Conservation (phyloP, 2,888 invertebrate species). For the Synergus laeviventris region DNA sequence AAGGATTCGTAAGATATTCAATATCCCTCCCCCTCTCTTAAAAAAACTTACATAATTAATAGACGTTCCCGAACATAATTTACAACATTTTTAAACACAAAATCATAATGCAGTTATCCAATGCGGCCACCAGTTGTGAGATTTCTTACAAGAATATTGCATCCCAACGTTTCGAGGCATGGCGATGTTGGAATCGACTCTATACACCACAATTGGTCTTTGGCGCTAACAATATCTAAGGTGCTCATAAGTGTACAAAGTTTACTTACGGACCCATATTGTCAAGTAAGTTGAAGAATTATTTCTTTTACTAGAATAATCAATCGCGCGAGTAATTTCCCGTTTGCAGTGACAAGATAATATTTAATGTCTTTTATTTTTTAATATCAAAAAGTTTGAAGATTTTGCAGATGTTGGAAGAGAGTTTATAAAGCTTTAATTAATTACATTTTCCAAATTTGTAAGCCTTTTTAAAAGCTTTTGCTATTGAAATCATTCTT, state of each 20-base stretch:
- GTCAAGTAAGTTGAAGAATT: slow-evolving; percentile 79
- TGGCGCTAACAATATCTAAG: slow-evolving; percentile 93
- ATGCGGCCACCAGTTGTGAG: slow-evolving; percentile 94
- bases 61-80: no score
- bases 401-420: no score
- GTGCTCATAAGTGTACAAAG: slow-evolving; percentile 92
- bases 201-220: slow-evolving; percentile 97
- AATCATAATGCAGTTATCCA: slow-evolving; percentile 82
- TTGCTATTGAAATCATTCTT: no score
- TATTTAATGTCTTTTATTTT: background rate
- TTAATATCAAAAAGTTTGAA: no score
- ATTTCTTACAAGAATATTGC: slow-evolving; percentile 94
- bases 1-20: no score
- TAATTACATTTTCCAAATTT: no score
- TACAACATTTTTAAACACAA: background rate
- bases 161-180: slow-evolving; percentile 96
- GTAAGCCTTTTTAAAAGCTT: no score
- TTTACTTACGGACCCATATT: slow-evolving; percentile 92
- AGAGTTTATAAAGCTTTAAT: no score
- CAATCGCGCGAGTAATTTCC: no score
- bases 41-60: no score
- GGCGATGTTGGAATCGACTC: slow-evolving; percentile 97
- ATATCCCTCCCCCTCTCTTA: no score
- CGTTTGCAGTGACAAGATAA: no score
- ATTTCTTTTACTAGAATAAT: background rate